Evolutionary conservation across 2,888 invertebrate species (phyloP), one percentile per base, ranked within the genome.

Genomic region (Aspidiotus destructor): DNA sequence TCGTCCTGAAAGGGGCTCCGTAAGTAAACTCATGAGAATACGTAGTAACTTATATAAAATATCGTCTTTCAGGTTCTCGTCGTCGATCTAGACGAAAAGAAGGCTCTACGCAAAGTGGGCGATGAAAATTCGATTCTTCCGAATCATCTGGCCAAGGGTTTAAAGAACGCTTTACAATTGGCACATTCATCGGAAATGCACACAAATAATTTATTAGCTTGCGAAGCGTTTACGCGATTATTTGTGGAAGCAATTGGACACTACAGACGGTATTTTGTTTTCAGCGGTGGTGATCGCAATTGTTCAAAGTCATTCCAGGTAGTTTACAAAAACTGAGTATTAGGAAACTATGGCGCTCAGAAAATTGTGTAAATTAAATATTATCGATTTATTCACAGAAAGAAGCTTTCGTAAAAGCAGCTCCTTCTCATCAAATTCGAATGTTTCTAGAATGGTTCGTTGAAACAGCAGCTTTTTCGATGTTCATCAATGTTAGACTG

Each of bases 401-500:
- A 79, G 87, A 89, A 62, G 77, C 81, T 9, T 90, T 89, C 77
- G 81, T 88, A 44, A 84, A 84, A 73, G 81, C 80, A 71, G 81
- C 84, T 7, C 76, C 81, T 0, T 84, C 86, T 0, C 85, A 85
- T 75, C 84, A 84, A 61, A 81, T 85, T 52, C 84, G 85, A 72
- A 84, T 85, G 73, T 90, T 92, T 77, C 79, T 92, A 0, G 88
- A 89, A 73, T 92, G 91, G 91, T 92, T 92, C 78, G 84, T 87
- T 0, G 89, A 92, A 76, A 91, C 91, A 0, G 87, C 89, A 1
- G 89, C 92, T 88, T 92, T 92, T 77, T 84, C 85, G 71, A 83
- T 86, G 62, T 91, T 88, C 77, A 80, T 86, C 65, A 83, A 85
- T 72, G 81, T 81, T 70, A 74, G 76, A 17, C 67, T 77, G 42